Base-by-base conservation (phyloP, 2,797 vertebrate species). In the Agapornis canus region DNA sequence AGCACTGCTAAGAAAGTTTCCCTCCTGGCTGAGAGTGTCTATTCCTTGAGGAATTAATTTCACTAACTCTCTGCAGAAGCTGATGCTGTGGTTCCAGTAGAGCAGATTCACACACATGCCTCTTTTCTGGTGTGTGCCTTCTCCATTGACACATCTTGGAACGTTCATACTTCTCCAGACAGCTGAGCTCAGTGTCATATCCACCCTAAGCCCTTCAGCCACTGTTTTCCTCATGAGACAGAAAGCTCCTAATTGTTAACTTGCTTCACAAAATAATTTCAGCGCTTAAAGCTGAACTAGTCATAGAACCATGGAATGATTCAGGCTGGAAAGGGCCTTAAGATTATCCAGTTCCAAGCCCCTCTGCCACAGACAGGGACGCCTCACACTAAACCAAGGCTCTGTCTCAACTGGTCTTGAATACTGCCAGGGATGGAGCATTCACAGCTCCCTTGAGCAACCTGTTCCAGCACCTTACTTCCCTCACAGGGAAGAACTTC, bases 121-220 rank as follows among this genome's bases (percentile, higher is more conserved):
- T n/a, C 1, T 45, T 45, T 65, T 49, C 54, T 59, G 49, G 31
- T 11, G 48, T 6, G 15, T 52, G 35, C 35, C 61, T 63, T 40
- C 85, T 21, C 49, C 72, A 40, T 1, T 4, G 47, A 54, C 63
- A 25, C 0, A 0, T 17, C 68, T 54, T 6, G 8, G n/a, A 61
- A 19, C 17, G 8, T 8, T 63, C 7, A 0, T 13, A 20, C 13
- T 35, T 32, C 76, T 80, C 69, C 64, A 71, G 56, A 40, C 71
- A 75, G 48, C 68, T 68, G 75, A 93, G 69, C 84, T 80, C 79
- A 70, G 56, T 39, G 56, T 39, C 61, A 92, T 35, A 87, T 49
- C 68, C 87, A 91, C 82, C 84, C 17, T 80, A 80, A 82, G 84
- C 82, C 79, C 82, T 89, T 60, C 87, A 91, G 85, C 17, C 82